Evolutionary conservation across 2,797 vertebrate species (phyloP).

Genomic region (Halcyon leucocephala): DNA sequence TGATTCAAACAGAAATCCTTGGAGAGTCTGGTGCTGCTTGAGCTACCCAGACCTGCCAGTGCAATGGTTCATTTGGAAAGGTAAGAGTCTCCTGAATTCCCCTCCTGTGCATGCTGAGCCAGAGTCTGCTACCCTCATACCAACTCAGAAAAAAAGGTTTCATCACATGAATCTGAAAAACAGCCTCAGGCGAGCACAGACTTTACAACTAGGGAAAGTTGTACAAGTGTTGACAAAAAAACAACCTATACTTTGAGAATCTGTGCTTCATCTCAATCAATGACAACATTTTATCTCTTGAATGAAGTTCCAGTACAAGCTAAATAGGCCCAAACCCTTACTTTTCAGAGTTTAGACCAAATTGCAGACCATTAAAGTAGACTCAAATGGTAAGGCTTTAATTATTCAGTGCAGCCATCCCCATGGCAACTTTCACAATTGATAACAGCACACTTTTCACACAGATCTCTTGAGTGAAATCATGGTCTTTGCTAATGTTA

Average conservation of each 20-base stretch:
- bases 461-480: neutral
- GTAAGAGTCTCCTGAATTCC: neutral
- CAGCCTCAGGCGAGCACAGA: neutral
- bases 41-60: neutral
- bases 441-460: neutral
- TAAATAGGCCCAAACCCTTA: neutral
- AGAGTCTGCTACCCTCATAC: neutral
- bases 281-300: neutral
- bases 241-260: neutral
- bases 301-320: neutral
- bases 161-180: neutral
- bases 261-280: accelerated
- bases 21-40: neutral
- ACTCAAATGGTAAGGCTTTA: neutral
- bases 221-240: neutral
- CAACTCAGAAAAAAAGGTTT: neutral
- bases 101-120: neutral
- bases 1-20: neutral
- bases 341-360: neutral
- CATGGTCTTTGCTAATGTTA: neutral
- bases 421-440: neutral
- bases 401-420: neutral
- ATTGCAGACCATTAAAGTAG: neutral
- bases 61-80: neutral
- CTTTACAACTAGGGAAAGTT: neutral